Evolutionary conservation across 35 echinoderm and acorn worm species (phyloP), one percentile per base, ranked within the genome.

Genomic region (Hemicentrotus pulcherrimus): DNA sequence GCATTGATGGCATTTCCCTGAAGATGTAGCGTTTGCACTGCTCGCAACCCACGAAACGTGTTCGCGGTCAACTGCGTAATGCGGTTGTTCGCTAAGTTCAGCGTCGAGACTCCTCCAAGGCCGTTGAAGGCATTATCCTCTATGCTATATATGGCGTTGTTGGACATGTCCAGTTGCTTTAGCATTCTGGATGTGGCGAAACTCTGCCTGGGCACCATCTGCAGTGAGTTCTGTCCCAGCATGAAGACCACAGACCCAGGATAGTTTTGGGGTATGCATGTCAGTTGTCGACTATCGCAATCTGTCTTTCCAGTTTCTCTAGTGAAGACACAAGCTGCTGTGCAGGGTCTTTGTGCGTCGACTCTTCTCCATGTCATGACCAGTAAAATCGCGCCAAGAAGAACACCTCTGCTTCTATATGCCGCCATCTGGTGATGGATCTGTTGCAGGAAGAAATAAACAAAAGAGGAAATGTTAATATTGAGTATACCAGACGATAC

Each of bases 1-100:
- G 92, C 61, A 58, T 91, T 88, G 8, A 99, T 99, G 48, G 71
- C 95, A 88, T 99, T 99, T 0, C 96, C 98, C 65, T 99, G 94
- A 16, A 99, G 60, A 85, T 95, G 95, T 14, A 99, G 95, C 28
- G 95, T 60, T 41, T 94, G 94, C 15, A 99, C 48, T 45, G 47
- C 94, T 47, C 92, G 46, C 47, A 99, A 61, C 14, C 86, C 95
- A 11, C 71, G 95, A 91, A 99, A 96, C 24, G 96, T 94, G 11
- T 86, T 88, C 14, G 90, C 92, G 22, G 92, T 94, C 19, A 99
- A 85, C n/a, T 94, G 32, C 46, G 94, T 97, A 13, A 99, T 94
- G 22, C 94, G 50, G 46, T 99, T 99, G 50, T 96, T 97, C 31
- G 92, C 96, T 19, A 99, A 59, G 8, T 88, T 95, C 7, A 99